phyloP scores from a whole-genome alignment of 2,797 vertebrate species.

The Helicolenus hilgendorfi region DNA sequence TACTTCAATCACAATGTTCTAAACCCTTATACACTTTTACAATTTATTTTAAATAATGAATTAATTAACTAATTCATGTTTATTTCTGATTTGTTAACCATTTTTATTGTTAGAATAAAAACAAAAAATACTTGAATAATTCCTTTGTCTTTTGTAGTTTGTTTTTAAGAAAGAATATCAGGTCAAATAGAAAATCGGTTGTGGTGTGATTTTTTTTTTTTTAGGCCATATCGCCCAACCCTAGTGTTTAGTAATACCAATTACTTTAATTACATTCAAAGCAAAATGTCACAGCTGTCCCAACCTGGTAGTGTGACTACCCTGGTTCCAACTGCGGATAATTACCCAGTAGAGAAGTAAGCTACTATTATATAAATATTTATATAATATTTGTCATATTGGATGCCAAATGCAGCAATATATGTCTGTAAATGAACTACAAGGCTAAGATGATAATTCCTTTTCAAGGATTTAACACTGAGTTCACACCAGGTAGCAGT shows the following conservation, averaged over 20 bases:
- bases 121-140: background rate
- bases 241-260: background rate
- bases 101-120: background rate
- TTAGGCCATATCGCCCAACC: too few species aligned
- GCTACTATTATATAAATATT: too few species aligned
- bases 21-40: too few species aligned
- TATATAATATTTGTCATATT: too few species aligned
- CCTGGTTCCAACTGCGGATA: background rate
- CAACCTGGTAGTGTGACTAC: too few species aligned
- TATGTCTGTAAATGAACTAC: background rate
- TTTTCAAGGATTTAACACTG: background rate
- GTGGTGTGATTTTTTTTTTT: background rate
- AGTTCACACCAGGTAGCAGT: too few species aligned
- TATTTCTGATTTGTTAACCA: background rate
- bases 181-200: background rate
- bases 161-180: background rate
- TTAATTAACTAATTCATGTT: too few species aligned
- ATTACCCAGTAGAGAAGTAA: background rate
- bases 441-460: background rate
- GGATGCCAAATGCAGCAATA: too few species aligned
- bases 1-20: too few species aligned
- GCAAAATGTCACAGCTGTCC: too few species aligned
- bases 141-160: background rate
- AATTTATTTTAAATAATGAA: too few species aligned
- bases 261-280: background rate